Evolutionary conservation across 2,888 invertebrate species (phyloP), one percentile per base, ranked within the genome.

Genomic region (Coenonympha glycerion): DNA sequence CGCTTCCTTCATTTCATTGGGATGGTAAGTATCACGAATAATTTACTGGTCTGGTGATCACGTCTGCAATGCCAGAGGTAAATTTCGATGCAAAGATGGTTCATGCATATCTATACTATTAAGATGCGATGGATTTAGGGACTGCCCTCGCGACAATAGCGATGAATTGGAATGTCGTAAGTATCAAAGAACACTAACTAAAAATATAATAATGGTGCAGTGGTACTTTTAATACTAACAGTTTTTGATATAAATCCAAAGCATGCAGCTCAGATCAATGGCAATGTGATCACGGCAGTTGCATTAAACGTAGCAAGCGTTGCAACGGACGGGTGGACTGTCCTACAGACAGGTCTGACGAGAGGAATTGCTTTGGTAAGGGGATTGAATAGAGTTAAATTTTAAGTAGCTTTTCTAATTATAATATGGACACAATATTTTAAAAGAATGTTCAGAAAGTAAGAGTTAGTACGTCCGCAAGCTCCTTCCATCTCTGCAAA

Each of bases 301-400:
- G 93, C 76, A 90, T 92, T 67, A 77, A 85, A 61, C 83, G 83
- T 60, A 82, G 75, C 60, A 84, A 88, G 64, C 85, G 89, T 52
- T 93, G 93, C 73, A 90, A 93, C 68, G 90, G 91, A 56, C 87
- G 88, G 54, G 85, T 89, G 64, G 92, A 95, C 79, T 95, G 94
- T 78, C 89, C 88, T 0, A 82, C 89, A 31, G 92, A 93, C 80
- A 89, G 90, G 62, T 91, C 90, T 50, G 95, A 95, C 75, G 94
- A 95, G 75, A 80, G 89, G 62, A 88, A 91, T 74, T 95, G 95
- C 81, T 72, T 84, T 60, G 84, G 87, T 87, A 79, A 87, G 84
- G 30, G 21, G n/a, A n/a, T n/a, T n/a, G n/a, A n/a, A n/a, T n/a
- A n/a, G n/a, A n/a, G n/a, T n/a, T n/a, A n/a, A n/a, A n/a, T n/a